Base-by-base conservation (phyloP, 1,140 invertebrate genomes). In the Cheumatopsyche charites region DNA sequence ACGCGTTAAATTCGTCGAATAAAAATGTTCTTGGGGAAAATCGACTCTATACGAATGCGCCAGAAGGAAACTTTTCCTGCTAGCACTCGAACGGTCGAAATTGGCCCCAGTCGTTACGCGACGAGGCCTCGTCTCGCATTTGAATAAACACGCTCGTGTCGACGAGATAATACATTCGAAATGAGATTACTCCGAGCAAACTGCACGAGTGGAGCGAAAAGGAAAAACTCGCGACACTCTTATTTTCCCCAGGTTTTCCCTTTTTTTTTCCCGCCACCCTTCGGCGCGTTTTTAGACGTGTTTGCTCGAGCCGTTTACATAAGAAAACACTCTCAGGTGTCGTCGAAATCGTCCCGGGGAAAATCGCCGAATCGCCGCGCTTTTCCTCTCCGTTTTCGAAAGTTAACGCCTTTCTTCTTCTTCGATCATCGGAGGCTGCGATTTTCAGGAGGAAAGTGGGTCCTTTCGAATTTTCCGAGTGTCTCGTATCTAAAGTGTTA, bases 241-340 rank as follows among this genome's bases (percentile, higher is more conserved):
- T 58, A 17, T 58, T 58, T 58, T 26, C 25, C 25, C 55, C 11
- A n/a, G n/a, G n/a, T n/a, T 58, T 21, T 25, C 4, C 23, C 3
- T 12, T 19, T 58, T 58, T 58, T 58, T 58, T 58, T 58, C 19
- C 17, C 3, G 29, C 23, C 21, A 2, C 55, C 23, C 55, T 58
- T 58, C 12, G 29, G 21, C 21, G n/a, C n/a, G 55, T 58, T 23
- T 13, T 58, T 36, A 36, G 23, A 23, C 23, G 55, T 58, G 55
- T 58, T 58, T 58, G 55, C 13, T 58, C 55, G 55, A 58, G 55
- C 55, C 55, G 25, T 58, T 58, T 58, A 58, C 55, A 58, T 58
- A 58, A 58, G 55, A 58, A 58, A 58, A 58, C 55, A 58, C 55
- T 52, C 47, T 58, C 55, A 58, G 55, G 55, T 58, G 55, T 58